Conservation (phyloP, 2,888 invertebrate species). For the Oegoconia quadripuncta region DNA sequence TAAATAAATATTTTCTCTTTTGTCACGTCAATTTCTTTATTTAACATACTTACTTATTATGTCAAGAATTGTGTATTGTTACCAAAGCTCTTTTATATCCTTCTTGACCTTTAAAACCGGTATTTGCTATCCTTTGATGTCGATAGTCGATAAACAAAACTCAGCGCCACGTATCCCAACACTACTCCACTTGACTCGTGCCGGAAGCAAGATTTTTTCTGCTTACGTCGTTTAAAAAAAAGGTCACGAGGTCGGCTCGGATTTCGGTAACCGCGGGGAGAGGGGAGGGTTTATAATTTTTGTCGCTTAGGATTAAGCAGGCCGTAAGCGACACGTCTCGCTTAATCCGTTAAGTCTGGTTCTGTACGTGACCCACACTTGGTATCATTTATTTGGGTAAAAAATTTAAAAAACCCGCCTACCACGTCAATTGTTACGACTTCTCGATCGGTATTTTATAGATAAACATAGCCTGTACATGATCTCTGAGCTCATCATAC, state of each 20-base stretch:
- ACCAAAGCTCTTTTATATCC: no score
- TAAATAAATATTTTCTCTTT: no score
- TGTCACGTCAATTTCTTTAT: no score
- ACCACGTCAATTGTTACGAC: no score
- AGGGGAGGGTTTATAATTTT: constrained; percentile 29
- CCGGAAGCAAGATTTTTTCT: constrained; percentile 49
- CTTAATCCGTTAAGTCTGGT: not conserved
- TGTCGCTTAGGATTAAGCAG: constrained; percentile 18
- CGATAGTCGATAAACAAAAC: not conserved
- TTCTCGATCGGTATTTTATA: no score
- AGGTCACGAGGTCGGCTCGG: constrained; percentile 53
- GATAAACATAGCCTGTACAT: no score
- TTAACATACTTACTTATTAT: no score
- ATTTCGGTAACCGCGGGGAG: constrained; percentile 36
- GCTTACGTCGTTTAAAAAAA: constrained; percentile 57
- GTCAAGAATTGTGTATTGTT: no score
- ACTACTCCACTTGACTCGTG: constrained; percentile 35
- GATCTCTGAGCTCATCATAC: no score
- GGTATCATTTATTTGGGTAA: not conserved
- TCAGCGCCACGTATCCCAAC: constrained; percentile 13
- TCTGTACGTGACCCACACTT: not conserved
- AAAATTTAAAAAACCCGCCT: no score
- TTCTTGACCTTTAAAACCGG: no score
- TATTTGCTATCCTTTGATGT: no score
- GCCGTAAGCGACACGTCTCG: not conserved